Base-by-base conservation (phyloP, 2,113 vertebrate species). In the Pluvianellus socialis region DNA sequence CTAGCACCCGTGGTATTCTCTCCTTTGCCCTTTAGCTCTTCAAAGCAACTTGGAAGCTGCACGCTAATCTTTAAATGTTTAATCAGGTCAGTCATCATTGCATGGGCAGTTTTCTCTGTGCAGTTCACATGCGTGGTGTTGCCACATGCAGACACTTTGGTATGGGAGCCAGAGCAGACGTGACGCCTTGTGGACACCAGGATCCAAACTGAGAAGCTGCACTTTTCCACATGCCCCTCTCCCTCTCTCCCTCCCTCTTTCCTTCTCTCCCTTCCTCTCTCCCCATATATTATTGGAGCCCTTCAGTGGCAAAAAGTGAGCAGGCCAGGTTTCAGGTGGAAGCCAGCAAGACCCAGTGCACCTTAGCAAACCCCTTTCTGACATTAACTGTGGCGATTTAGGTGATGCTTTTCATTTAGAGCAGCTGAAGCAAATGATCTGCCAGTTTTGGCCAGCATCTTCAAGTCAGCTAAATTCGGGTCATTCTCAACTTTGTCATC, bases 81-180 rank as follows among this genome's bases (percentile, higher is more conserved):
- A 21, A 42, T 75, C 2, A 1, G 0, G 0, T 72, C 50, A 66
- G 24, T 70, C 66, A 6, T 42, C 61, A 45, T 7, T 35, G 12
- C 18, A 7, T 14, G 28, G 22, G 32, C 7, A 30, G 23, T 58
- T 88, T 77, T 42, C 6, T 2, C 42, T 40, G 4, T 19, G 22
- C 4, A 1, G n/a, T 28, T 70, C 14, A 9, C 28, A 40, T 0
- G 0, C 4, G 1, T 24, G 2, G 16, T 63, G 44, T 49, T 58
- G 55, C 30, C 72, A n/a, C 3, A 4, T 20, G n/a, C 55, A 22
- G 49, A 27, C 1, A 0, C 12, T 91, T 62, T 59, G 21, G 9
- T 50, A 22, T 35, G 28, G 49, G 30, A 88, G 22, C 61, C 79
- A 35, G 10, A 30, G 40, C 20, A 58, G 68, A n/a, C 10, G 4